Percentiles rank a stretch among this genome's conserved stretches.
phyloP scores from a whole-genome alignment of 2,888 invertebrate species.

The Dryocosmus kuriphilus region DNA sequence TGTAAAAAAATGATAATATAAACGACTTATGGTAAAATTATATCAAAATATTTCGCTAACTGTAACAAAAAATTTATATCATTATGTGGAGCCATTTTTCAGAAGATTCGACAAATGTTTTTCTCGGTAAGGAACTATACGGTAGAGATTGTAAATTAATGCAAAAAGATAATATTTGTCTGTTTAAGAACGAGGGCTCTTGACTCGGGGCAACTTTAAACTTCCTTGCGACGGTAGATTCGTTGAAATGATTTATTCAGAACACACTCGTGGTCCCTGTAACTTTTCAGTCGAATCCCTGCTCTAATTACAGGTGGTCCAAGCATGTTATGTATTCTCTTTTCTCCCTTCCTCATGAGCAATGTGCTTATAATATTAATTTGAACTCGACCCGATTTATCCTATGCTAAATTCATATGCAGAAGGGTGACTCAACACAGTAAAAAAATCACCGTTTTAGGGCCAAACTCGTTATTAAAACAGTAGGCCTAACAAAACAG shows the following conservation, averaged over 20 bases:
- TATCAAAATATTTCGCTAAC: neutral
- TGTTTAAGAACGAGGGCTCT: neutral
- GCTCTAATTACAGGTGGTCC: constrained; percentile 74
- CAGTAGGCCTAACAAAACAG: too few species aligned
- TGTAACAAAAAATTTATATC: neutral
- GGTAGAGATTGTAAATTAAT: neutral
- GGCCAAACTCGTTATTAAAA: too few species aligned
- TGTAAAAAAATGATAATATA: too few species aligned
- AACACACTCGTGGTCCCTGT: neutral
- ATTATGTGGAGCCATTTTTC: neutral
- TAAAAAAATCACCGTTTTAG: too few species aligned
- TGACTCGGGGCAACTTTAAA: neutral
- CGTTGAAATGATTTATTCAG: constrained; percentile 12
- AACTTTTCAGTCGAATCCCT: constrained; percentile 68
- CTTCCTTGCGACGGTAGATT: neutral
- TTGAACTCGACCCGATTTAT: neutral
- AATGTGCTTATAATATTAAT: neutral
- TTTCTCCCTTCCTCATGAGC: constrained; percentile 26
- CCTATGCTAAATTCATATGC: neutral
- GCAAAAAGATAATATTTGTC: neutral
- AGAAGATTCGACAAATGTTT: neutral
- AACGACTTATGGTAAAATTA: neutral
- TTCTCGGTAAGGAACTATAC: too few species aligned
- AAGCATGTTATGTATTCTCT: constrained; percentile 51
- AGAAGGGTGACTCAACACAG: too few species aligned